These are phyloP conservation scores for Alca torda DNA, from an alignment of 2,797 vertebrate species.

Conservation along the genomic window DNA sequence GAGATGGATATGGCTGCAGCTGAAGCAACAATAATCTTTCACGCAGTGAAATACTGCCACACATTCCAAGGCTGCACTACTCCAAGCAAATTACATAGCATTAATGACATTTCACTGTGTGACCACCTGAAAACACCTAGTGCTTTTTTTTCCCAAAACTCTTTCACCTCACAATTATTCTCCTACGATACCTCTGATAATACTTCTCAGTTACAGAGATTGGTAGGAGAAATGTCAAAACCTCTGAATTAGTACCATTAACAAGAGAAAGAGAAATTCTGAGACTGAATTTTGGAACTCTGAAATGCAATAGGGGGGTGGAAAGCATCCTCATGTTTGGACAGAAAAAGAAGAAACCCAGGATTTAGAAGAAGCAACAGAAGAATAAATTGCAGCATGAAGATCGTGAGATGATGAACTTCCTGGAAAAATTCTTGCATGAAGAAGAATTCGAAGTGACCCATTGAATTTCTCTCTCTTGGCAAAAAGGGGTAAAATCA, in stretches of 20 bases:
- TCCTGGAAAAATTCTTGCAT: neutral
- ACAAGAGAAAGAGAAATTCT: neutral
- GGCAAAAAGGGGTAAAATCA: neutral
- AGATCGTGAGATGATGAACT: neutral
- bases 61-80: slow-evolving; percentile 22
- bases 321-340: neutral
- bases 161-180: neutral
- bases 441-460: neutral
- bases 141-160: neutral
- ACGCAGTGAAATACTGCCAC: slow-evolving; percentile 16
- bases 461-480: neutral
- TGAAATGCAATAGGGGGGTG: neutral
- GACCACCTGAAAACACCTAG: slow-evolving; percentile 9
- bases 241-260: neutral
- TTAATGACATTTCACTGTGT: neutral
- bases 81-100: neutral
- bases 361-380: neutral
- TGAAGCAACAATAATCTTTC: slow-evolving; percentile 63
- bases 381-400: neutral
- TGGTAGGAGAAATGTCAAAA: neutral
- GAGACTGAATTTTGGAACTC: neutral
- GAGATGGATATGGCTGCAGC: slow-evolving; percentile 56
- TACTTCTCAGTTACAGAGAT: neutral
- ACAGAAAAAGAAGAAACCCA: neutral
- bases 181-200: neutral